Conservation (phyloP, 2,113 vertebrate species). For the Oreochromis niloticus region DNA sequence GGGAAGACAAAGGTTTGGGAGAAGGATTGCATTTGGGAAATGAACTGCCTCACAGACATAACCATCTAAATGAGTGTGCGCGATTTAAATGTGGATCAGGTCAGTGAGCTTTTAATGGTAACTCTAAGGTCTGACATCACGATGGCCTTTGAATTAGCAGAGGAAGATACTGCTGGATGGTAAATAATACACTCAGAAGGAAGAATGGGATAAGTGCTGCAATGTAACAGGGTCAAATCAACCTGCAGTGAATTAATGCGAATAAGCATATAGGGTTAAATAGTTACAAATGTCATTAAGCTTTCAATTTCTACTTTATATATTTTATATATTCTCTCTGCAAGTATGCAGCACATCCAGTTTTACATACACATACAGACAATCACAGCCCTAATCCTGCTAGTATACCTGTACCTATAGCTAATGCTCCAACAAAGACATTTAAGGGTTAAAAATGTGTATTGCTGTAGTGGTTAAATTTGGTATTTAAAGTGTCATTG, state of each 20-base stretch:
- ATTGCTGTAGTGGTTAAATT: not conserved
- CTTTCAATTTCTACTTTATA: not conserved
- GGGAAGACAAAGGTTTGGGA: not conserved
- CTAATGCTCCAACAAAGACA: not conserved
- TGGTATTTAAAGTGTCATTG: not conserved
- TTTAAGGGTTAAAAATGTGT: not conserved
- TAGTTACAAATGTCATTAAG: not conserved
- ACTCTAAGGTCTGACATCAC: not conserved
- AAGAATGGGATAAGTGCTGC: not conserved
- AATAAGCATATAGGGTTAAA: constrained; percentile 2
- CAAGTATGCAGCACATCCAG: not conserved
- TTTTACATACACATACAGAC: not conserved
- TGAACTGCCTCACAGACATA: not conserved
- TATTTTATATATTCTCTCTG: not conserved
- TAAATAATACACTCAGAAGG: not conserved
- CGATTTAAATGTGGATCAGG: not conserved
- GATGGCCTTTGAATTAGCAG: not conserved
- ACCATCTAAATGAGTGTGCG: not conserved
- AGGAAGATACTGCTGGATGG: not conserved
- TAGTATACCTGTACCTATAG: not conserved
- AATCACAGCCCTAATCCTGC: not conserved
- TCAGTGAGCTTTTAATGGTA: not conserved
- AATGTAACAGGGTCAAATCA: constrained; percentile 8
- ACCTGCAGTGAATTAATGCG: not conserved
- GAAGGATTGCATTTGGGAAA: not conserved